phyloP scores from a whole-genome alignment of 2,113 vertebrate species.

The Clupea harengus region DNA sequence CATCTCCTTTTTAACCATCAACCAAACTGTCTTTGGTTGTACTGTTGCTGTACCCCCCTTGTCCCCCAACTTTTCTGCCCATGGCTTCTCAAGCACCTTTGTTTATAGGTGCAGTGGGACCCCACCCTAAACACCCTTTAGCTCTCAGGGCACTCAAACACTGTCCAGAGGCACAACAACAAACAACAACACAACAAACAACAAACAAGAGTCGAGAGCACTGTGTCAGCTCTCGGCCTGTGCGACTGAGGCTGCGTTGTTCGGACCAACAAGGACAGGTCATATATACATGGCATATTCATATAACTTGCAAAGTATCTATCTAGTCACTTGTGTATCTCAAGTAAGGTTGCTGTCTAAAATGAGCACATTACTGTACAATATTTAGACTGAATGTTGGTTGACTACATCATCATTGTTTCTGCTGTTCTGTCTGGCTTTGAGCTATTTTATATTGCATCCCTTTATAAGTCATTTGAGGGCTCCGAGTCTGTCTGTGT shows the following conservation, averaged over 20 bases:
- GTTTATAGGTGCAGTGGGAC: conserved; percentile 35
- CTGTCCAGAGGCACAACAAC: conserved; percentile 35
- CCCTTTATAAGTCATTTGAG: not conserved
- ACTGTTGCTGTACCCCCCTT: conserved; percentile 13
- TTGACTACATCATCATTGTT: conserved; percentile 24
- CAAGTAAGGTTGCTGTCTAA: conserved; percentile 39
- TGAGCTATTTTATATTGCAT: not conserved
- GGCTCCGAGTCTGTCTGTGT: not conserved
- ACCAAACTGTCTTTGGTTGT: conserved; percentile 13
- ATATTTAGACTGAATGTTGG: conserved; percentile 32
- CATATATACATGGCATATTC: conserved; percentile 18
- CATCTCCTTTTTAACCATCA: conserved; percentile 34
- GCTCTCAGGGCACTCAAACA: conserved; percentile 50
- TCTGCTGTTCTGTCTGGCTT: not conserved
- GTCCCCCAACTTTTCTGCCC: not conserved
- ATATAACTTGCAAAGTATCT: conserved; percentile 39
- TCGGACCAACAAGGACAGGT: conserved; percentile 12
- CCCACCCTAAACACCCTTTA: conserved; percentile 41
- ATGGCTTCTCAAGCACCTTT: not conserved
- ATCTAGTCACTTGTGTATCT: conserved; percentile 46
- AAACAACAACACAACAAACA: not conserved
- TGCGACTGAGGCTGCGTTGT: not conserved
- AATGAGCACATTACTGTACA: conserved; percentile 50
- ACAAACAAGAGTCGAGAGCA: not conserved
- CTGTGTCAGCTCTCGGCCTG: not conserved